These are phyloP conservation scores for Albula goreensis DNA, from an alignment of 2,113 vertebrate species.

Conservation along the genomic window DNA sequence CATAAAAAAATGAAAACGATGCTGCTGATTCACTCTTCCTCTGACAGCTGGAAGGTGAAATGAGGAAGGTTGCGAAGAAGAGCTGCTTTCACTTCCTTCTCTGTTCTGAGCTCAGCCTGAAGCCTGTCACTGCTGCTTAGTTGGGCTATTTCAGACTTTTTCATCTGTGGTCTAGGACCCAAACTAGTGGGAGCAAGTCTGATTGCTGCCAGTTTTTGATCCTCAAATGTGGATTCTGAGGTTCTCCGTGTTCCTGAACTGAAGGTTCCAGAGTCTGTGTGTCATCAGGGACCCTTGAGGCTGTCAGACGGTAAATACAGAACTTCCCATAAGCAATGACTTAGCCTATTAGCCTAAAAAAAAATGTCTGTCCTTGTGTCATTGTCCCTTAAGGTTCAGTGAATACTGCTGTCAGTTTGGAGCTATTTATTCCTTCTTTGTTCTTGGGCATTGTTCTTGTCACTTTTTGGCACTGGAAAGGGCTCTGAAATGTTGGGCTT, in stretches of 20 bases:
- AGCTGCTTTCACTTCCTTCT: conserved; percentile 58
- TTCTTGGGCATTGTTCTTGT: background rate
- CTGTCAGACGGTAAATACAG: conserved; percentile 61
- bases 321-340: background rate
- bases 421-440: background rate
- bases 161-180: background rate
- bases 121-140: background rate
- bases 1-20: background rate
- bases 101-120: conserved; percentile 13
- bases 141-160: too few relatives aligned
- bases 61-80: conserved; percentile 3
- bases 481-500: background rate
- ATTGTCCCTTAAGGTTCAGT: background rate
- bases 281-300: conserved; percentile 35
- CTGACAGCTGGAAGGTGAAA: background rate
- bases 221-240: background rate
- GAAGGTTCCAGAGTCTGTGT: conserved; percentile 27
- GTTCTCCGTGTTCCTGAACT: background rate
- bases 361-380: too few relatives aligned
- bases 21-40: background rate
- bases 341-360: too few relatives aligned
- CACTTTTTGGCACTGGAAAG: background rate
- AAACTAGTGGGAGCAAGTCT: background rate
- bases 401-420: background rate
- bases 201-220: background rate